phyloP scores from a whole-genome alignment of 2,888 invertebrate species.

The Adineta ricciae region DNA sequence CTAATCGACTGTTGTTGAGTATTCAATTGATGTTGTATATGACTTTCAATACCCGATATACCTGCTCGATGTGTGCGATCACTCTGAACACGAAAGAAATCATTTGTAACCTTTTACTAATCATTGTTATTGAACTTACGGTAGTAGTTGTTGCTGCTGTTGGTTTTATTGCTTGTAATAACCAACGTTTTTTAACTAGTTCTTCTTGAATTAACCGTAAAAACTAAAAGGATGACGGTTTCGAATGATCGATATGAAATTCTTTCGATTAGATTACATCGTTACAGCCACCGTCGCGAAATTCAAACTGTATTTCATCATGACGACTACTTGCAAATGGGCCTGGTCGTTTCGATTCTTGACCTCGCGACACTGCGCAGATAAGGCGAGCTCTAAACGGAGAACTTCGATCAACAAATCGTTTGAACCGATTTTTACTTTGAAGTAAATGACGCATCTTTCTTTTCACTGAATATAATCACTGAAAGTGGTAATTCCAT shows the following conservation, averaged over 20 bases:
- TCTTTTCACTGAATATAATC: conserved; percentile 69
- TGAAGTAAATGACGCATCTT: conserved; percentile 67
- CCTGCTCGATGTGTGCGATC: conserved; percentile 62
- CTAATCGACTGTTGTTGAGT: conserved; percentile 81
- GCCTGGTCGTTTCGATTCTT: neutral
- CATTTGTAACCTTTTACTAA: neutral
- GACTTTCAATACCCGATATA: conserved; percentile 87
- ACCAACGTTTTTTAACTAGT: conserved; percentile 23
- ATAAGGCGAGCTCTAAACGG: neutral
- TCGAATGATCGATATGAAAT: neutral
- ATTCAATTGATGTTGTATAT: conserved; percentile 76
- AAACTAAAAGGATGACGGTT: neutral
- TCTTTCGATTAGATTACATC: conserved; percentile 17
- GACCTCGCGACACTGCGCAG: neutral
- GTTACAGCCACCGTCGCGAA: conserved; percentile 33
- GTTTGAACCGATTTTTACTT: too few species aligned
- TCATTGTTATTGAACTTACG: conserved; percentile 24
- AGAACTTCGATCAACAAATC: neutral
- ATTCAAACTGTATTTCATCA: conserved; percentile 29
- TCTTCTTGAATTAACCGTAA: conserved; percentile 21
- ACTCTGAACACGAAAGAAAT: conserved; percentile 37
- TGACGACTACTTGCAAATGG: neutral
- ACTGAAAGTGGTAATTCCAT: conserved; percentile 59
- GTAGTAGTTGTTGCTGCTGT: conserved; percentile 10
- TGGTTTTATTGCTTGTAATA: conserved; percentile 9